These are phyloP conservation scores for Origma solitaria DNA, from an alignment of 2,113 vertebrate species.

Conservation along the genomic window DNA sequence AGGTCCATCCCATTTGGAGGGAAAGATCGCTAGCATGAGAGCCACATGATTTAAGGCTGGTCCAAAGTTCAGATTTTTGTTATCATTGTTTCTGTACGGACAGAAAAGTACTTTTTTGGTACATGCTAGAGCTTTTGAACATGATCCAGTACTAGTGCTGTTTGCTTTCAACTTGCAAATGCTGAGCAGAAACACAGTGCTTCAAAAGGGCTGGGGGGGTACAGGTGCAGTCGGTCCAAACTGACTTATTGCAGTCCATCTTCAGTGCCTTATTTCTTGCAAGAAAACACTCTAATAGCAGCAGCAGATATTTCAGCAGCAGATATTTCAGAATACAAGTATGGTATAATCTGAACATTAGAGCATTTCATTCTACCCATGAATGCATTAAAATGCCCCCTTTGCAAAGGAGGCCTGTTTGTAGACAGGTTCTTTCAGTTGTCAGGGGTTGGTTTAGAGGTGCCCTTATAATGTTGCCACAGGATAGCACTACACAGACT, in stretches of 20 bases:
- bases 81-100: not conserved
- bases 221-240: not conserved
- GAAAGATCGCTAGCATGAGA: not conserved
- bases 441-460: not conserved
- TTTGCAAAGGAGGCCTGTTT: fast-evolving
- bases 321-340: not conserved
- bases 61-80: not conserved
- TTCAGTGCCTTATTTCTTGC: not conserved
- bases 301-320: not conserved
- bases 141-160: not conserved
- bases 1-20: not conserved
- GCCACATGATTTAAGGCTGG: not conserved
- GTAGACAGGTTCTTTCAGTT: not conserved
- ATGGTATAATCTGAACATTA: not conserved
- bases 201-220: fast-evolving
- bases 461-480: not conserved
- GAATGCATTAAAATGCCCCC: not conserved
- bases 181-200: not conserved
- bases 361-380: not conserved
- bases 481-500: not conserved
- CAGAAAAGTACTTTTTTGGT: not conserved
- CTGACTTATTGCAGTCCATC: not conserved
- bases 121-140: not conserved
- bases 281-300: not conserved
- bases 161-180: not conserved